Percentiles rank a stretch among this genome's conserved stretches.
Evolutionary conservation across 2,888 invertebrate genomes (phyloP).

Genomic region (Cephus nigrinus): DNA sequence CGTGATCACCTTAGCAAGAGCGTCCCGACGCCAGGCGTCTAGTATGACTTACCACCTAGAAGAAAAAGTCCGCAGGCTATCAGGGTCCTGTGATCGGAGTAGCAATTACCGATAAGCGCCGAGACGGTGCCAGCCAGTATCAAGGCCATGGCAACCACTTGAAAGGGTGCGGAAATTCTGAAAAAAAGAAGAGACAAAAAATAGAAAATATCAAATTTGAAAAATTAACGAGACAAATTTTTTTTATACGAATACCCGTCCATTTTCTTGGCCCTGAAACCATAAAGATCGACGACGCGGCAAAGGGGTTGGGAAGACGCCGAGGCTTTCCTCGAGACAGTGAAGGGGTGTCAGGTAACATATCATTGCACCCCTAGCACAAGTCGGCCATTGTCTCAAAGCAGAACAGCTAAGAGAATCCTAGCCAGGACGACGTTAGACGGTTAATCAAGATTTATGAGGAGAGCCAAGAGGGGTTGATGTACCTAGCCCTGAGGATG

Average conservation of each 20-base stretch:
- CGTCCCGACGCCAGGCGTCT: background rate
- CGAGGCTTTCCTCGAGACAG: constrained; percentile 5
- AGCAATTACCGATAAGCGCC: constrained; percentile 72
- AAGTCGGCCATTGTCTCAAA: background rate
- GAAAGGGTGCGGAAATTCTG: constrained; percentile 73
- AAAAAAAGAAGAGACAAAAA: constrained; percentile 34
- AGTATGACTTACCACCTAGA: constrained; percentile 69
- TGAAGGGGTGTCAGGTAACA: constrained; percentile 8
- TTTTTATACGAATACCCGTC: background rate
- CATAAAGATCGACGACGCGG: background rate
- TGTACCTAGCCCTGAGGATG: background rate
- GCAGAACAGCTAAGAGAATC: background rate
- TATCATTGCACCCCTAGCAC: constrained; percentile 5
- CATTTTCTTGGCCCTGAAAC: background rate
- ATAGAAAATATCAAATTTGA: constrained; percentile 12
- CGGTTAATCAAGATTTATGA: constrained; percentile 46
- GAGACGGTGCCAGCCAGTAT: constrained; percentile 70
- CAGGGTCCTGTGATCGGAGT: constrained; percentile 72
- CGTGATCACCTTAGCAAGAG: background rate
- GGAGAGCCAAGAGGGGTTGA: constrained; percentile 1
- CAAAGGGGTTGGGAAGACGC: background rate
- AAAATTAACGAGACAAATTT: background rate
- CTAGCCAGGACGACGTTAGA: constrained; percentile 13
- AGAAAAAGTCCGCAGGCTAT: constrained; percentile 73
- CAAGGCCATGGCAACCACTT: constrained; percentile 69